Percentiles rank a stretch among this genome's conserved stretches.
Conservation (phyloP, 2,113 vertebrate species). For the Malurus alboscapulatus region DNA sequence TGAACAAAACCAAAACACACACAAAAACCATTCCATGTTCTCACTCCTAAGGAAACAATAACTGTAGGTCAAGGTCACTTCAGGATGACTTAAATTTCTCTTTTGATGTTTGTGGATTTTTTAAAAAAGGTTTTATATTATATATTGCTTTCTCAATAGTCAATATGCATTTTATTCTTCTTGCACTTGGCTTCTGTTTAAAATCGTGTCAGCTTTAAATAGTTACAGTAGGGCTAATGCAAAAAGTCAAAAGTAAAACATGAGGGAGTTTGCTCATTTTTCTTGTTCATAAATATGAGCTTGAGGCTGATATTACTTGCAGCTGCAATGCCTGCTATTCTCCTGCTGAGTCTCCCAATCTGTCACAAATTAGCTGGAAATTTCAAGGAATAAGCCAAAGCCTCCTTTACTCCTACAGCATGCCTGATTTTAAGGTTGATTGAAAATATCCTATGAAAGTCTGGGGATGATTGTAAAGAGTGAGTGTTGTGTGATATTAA, state of each 20-base stretch:
- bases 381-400: not conserved
- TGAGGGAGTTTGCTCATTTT: not conserved
- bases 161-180: not conserved
- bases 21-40: not conserved
- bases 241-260: not conserved
- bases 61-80: constrained; percentile 23
- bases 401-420: not conserved
- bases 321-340: not conserved
- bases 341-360: not conserved
- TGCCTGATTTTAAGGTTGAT: not conserved
- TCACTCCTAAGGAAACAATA: not conserved
- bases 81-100: not conserved
- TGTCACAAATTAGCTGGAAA: not conserved
- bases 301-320: not conserved
- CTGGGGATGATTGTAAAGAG: not conserved
- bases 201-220: not conserved
- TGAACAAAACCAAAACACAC: constrained; percentile 26
- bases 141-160: not conserved
- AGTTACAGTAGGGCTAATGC: not conserved
- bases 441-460: not conserved
- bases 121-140: not conserved
- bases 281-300: not conserved
- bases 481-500: not conserved
- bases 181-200: not conserved
- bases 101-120: not conserved